Percentiles rank a stretch among this genome's conserved stretches.
These are phyloP conservation scores for Malachius bipustulatus DNA, from an alignment of 2,888 invertebrate genomes.

Conservation along the genomic window DNA sequence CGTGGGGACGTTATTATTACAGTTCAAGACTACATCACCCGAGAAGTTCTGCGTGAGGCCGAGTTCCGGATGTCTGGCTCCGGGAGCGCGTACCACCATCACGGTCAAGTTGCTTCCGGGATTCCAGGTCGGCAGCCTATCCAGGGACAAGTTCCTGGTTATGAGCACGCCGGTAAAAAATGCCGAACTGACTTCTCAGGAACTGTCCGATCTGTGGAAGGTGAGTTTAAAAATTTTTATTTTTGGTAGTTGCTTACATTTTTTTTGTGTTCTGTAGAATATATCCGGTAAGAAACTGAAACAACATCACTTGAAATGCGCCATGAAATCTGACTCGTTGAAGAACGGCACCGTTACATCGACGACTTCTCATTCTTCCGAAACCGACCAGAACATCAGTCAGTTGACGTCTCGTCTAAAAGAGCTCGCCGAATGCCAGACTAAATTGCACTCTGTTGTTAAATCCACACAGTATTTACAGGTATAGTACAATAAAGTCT, in stretches of 20 bases:
- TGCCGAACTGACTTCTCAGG: constrained; percentile 44
- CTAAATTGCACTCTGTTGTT: constrained; percentile 39
- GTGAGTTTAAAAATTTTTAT: too few relatives aligned
- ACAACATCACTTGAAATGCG: constrained; percentile 61
- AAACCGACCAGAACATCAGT: constrained; percentile 20
- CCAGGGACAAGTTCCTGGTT: constrained; percentile 78
- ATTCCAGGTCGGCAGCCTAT: constrained; percentile 51
- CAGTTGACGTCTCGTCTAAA: constrained; percentile 27
- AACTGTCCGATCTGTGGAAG: constrained; percentile 67
- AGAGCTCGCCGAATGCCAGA: constrained; percentile 37
- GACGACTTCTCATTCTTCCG: constrained; percentile 3
- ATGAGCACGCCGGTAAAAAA: constrained; percentile 63
- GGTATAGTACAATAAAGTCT: too few relatives aligned
- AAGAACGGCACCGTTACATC: constrained; percentile 27
- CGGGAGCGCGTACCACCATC: constrained; percentile 52
- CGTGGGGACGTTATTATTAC: constrained; percentile 35
- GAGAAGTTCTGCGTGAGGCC: constrained; percentile 91
- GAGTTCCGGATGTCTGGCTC: constrained; percentile 63
- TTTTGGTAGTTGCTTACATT: too few relatives aligned
- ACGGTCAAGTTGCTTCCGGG: constrained; percentile 65
- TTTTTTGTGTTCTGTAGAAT: constrained; percentile 22
- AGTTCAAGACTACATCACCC: constrained; percentile 93
- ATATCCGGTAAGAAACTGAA: constrained; percentile 39
- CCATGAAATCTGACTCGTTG: constrained; percentile 36
- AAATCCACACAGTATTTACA: constrained; percentile 40